Evolutionary conservation across 2,888 invertebrate species (phyloP), one percentile per base, ranked within the genome.

Genomic region (Acronicta alni): DNA sequence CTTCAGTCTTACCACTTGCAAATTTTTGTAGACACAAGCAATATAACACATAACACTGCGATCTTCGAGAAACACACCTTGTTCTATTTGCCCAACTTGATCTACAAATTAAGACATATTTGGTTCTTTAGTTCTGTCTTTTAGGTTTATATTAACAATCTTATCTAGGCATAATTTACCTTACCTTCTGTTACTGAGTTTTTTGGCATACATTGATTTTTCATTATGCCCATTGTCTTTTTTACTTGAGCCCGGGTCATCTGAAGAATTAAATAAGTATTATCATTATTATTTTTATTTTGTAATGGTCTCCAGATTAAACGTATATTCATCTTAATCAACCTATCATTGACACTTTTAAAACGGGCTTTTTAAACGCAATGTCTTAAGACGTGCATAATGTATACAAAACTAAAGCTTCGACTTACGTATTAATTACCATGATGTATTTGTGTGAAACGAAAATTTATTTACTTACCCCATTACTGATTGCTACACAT

Each of bases 201-300:
- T 88, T 96, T 96, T 12, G 95, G 93, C 71, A 94, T 84, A 67
- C 96, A 96, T 23, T 95, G 94, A 48, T 95, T 96, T 53, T 96
- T 93, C 81, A 96, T 91, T 10, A 95, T 76, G 46, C 91, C 93
- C 55, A 95, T 90, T 0, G 96, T 95, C 41, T 95, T 95, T 72
- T 94, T 94, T 77, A 96, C 85, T 81, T 96, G 96, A 2, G 94
- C 95, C 61, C 89, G 79, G 5, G 89, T 82, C 91, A 92, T 90
- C 92, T 92, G 61, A 3, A 73, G 64, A 49, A 52, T 10, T 4
- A 35, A 48, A 47, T 46, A 35, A 20, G 26, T 14, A 4, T 14
- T 12, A 5, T 12, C 12, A 9, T 6, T 32, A 14, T 32, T 32
- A 32, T 32, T 14, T 32, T 1, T 14, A 9, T n/a, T n/a, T n/a